Conservation (phyloP, 1,140 invertebrate species). For the Drosophila nannoptera region DNA sequence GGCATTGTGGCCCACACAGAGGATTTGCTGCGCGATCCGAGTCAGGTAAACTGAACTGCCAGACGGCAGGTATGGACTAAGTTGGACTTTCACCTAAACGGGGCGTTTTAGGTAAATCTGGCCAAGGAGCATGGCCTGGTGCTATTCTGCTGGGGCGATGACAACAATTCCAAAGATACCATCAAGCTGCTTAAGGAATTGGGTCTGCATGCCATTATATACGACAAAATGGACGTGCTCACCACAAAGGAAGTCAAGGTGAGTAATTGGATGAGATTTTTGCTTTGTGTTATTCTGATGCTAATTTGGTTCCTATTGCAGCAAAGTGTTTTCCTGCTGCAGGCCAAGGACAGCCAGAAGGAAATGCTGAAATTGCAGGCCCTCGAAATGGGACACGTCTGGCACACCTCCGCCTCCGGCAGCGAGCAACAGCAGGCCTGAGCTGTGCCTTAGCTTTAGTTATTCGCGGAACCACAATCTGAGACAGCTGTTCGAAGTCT, state of each 20-base stretch:
- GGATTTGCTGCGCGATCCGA: conserved; percentile 90
- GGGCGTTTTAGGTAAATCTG: conserved; percentile 82
- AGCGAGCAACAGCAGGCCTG: conserved; percentile 62
- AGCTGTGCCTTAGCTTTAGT: conserved; percentile 5
- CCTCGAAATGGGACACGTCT: conserved; percentile 70
- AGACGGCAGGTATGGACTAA: conserved; percentile 2
- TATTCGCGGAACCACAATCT: background rate
- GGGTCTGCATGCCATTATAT: conserved; percentile 95
- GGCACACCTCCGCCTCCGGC: conserved; percentile 63
- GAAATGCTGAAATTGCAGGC: conserved; percentile 79
- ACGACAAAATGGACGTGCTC: conserved; percentile 93
- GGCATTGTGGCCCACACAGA: conserved; percentile 96
- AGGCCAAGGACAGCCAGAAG: conserved; percentile 87
- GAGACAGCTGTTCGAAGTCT: conserved; percentile 3
- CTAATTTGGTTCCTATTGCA: conserved; percentile 45
- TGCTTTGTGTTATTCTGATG: background rate
- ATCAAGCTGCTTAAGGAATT: conserved; percentile 91
- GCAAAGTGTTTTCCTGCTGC: conserved; percentile 89
- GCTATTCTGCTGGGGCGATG: conserved; percentile 97
- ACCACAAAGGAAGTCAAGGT: conserved; percentile 90
- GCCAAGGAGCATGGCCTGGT: conserved; percentile 89
- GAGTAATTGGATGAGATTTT: conserved; percentile 22
- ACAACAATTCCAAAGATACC: conserved; percentile 93
- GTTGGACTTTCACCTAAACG: conserved; percentile 41
- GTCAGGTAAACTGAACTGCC: conserved; percentile 81